Percentiles rank a stretch among this genome's conserved stretches.
Evolutionary conservation across 2,113 vertebrate genomes (phyloP).

Genomic region (Glaucomys volans): DNA sequence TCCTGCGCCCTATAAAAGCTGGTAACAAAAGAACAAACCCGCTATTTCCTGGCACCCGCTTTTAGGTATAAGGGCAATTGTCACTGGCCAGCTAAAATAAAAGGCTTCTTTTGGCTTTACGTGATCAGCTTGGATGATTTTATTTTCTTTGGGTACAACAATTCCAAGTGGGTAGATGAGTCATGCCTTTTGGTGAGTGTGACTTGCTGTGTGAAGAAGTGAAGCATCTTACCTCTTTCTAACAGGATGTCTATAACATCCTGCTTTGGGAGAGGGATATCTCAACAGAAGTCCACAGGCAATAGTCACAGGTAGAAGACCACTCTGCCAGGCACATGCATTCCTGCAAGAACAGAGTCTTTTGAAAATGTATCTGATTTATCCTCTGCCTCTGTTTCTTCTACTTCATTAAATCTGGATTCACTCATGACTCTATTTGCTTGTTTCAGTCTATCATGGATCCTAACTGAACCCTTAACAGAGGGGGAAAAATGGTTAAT

Average conservation of each 20-base stretch:
- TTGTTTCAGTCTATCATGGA: not conserved
- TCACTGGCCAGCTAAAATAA: no score
- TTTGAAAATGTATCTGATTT: not conserved
- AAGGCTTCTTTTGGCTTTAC: no score
- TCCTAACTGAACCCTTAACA: not conserved
- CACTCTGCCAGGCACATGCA: not conserved
- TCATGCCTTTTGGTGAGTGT: not conserved
- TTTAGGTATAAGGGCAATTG: no score
- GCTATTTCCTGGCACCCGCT: no score
- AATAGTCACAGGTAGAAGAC: not conserved
- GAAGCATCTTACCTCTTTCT: not conserved
- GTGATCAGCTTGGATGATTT: no score
- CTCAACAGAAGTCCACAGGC: not conserved
- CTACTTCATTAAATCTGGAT: not conserved
- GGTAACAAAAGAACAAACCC: no score
- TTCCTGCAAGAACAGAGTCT: not conserved
- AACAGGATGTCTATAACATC: not conserved
- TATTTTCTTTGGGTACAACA: no score
- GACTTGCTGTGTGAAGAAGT: slow-evolving; percentile 20
- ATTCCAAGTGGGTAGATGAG: not conserved
- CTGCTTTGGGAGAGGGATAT: not conserved
- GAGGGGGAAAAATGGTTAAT: not conserved
- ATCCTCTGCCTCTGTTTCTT: not conserved
- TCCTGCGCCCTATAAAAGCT: no score
- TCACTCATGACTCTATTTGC: not conserved